Base-by-base conservation (phyloP, 2,797 vertebrate genomes). In the Orientallactaga sibirica region DNA sequence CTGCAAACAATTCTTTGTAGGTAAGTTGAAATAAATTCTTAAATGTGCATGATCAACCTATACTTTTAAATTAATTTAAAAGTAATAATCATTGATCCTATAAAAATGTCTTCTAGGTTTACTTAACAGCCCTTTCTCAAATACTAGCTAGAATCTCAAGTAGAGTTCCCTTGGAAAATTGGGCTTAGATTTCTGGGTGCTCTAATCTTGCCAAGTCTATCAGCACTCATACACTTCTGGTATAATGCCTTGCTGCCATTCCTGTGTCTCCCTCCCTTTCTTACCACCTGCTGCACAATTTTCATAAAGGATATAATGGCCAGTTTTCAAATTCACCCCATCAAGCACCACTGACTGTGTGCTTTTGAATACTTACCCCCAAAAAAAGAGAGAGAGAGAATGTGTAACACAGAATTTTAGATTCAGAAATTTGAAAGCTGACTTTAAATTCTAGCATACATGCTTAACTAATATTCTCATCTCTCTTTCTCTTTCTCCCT, bases 31-130 rank as follows among this genome's bases (percentile, higher is more conserved):
- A 33, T 6, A 70, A 74, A 48, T 66, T 66, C 8, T 79, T 71
- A 29, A n/a, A 68, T 68, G 29, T 1, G 24, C 5, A 71, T 79
- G 16, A 37, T 80, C 71, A 55, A 19, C 33, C 43, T 4, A 41
- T 33, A 27, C 18, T 71, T 27, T 33, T 80, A 73, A 71, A 81
- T 93, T 76, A 52, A 80, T 76, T 93, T 90, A 70, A 94, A 81
- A 10, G 16, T 8, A 1, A 52, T 19, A 82, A 85, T 87, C 37
- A 71, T 5, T 78, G 43, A 43, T 77, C 5, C 68, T 71, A 62
- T 52, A 80, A 86, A 74, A 81, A n/a, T 2, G 11, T 71, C 22
- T 24, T 22, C 27, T 27, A 18, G 7, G 2, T 75, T 88, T 89
- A 62, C 66, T 93, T 91, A 95, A 19, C 2, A 73, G 5, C 7